phyloP scores from a whole-genome alignment of 2,113 vertebrate species.

The Chiloscyllium plagiosum region DNA sequence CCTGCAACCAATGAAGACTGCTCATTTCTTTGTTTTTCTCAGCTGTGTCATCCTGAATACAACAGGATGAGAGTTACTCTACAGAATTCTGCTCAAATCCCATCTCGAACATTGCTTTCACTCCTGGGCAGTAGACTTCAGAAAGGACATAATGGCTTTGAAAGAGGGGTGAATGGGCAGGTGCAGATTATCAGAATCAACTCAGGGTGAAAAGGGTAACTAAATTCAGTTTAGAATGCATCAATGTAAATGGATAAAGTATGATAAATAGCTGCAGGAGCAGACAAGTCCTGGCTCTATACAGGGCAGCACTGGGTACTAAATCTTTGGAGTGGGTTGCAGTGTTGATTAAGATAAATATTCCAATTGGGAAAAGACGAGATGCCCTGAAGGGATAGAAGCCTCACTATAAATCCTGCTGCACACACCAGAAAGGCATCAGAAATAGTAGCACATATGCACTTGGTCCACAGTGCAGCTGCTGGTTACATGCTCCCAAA shows the following conservation, averaged over 20 bases:
- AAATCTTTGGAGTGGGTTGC: background rate
- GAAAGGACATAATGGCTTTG: background rate
- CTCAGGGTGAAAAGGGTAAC: background rate
- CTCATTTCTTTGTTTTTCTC: background rate
- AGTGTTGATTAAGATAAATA: background rate
- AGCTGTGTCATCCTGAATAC: background rate
- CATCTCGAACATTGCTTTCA: background rate
- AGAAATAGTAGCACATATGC: too few species aligned
- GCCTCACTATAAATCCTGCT: too few species aligned
- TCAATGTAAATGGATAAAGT: background rate
- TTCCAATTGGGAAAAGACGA: too few species aligned
- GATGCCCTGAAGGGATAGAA: too few species aligned
- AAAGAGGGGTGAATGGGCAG: background rate
- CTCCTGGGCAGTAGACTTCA: background rate
- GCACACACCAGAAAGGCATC: too few species aligned
- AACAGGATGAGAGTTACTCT: background rate
- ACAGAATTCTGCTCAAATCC: background rate
- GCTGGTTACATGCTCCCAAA: too few species aligned
- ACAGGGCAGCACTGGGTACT: background rate
- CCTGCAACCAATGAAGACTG: background rate
- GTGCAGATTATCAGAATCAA: background rate
- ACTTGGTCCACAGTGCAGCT: too few species aligned
- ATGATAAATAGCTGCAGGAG: background rate
- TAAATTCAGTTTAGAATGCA: background rate
- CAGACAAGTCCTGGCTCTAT: background rate